These are phyloP conservation scores for Chaetorhynchus papuensis DNA, from an alignment of 2,113 vertebrate species.

Conservation along the genomic window DNA sequence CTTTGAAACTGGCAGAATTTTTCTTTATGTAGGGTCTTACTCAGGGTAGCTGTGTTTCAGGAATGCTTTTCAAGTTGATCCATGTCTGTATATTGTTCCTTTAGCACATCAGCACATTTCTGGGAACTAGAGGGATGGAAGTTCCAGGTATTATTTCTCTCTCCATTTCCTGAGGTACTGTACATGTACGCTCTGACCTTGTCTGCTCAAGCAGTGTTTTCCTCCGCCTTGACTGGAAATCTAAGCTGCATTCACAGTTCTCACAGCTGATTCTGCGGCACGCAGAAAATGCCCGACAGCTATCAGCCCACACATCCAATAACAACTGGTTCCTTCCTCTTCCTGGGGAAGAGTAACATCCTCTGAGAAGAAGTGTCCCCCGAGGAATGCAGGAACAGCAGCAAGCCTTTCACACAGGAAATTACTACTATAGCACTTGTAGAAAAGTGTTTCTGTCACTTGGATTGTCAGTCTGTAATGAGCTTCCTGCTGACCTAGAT, in stretches of 20 bases:
- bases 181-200: conserved; percentile 24
- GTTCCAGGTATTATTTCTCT: conserved; percentile 64
- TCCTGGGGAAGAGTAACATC: conserved; percentile 80
- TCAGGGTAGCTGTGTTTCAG: background rate
- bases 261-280: conserved; percentile 75
- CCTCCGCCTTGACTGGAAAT: conserved; percentile 30
- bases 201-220: background rate
- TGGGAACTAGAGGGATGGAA: conserved; percentile 28
- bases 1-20: background rate
- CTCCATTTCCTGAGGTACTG: conserved; percentile 56
- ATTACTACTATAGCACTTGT: conserved; percentile 58
- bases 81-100: background rate
- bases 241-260: conserved; percentile 52
- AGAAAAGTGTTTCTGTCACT: conserved; percentile 68
- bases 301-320: conserved; percentile 70
- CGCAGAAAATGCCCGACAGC: conserved; percentile 70
- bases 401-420: conserved; percentile 78
- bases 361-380: conserved; percentile 71
- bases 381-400: conserved; percentile 72
- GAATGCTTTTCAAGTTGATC: conserved; percentile 29
- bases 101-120: conserved; percentile 41
- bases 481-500: conserved; percentile 73
- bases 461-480: conserved; percentile 47
- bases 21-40: background rate
- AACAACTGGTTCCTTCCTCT: conserved; percentile 82